Conservation (phyloP, 2,797 vertebrate genomes). For the Sebastes steindachneri region DNA sequence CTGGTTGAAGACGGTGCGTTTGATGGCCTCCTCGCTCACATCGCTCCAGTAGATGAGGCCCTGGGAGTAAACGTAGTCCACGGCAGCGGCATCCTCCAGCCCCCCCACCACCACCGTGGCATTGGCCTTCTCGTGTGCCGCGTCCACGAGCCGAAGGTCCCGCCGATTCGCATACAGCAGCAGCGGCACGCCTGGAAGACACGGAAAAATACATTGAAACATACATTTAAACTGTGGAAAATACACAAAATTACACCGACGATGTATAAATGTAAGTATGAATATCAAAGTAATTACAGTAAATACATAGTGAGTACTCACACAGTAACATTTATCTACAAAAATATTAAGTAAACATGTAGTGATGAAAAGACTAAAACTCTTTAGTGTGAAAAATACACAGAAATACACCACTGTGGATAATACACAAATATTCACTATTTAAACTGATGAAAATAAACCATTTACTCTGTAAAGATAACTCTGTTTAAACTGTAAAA, state of each 20-base stretch:
- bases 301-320: no score
- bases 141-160: constrained; percentile 93
- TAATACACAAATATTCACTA: no score
- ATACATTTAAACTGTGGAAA: not conserved
- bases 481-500: no score
- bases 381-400: no score
- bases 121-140: constrained; percentile 87
- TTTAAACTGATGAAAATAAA: no score
- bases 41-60: constrained; percentile 97
- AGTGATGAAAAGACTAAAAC: no score
- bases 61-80: constrained; percentile 92
- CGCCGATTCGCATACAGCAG: constrained; percentile 95
- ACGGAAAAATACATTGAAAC: not conserved
- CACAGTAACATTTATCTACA: no score
- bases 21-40: constrained; percentile 97
- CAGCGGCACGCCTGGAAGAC: constrained; percentile 86
- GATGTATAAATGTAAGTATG: no score
- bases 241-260: not conserved
- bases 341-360: no score
- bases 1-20: constrained; percentile 89
- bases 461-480: no score
- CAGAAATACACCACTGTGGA: no score
- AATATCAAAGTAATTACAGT: no score
- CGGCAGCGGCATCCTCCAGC: constrained; percentile 95
- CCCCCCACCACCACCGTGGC: constrained; percentile 93